Percentiles rank a stretch among this genome's conserved stretches.
phyloP scores from a whole-genome alignment of 2,797 vertebrate species.

The Sardinella longiceps region DNA sequence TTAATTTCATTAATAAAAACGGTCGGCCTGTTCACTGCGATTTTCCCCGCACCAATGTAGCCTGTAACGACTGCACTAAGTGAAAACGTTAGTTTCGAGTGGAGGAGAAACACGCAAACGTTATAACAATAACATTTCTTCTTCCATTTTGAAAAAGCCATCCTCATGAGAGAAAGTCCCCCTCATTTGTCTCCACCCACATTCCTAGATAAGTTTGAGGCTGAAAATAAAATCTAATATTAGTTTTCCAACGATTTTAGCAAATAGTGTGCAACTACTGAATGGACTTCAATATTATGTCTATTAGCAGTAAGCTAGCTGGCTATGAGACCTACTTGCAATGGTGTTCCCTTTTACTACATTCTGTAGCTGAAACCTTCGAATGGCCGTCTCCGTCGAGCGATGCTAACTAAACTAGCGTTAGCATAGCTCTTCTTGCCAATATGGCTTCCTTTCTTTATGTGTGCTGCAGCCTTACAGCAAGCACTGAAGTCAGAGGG shows the following conservation, averaged over 20 bases:
- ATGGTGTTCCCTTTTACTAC: constrained; percentile 40
- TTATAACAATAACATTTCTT: constrained; percentile 63
- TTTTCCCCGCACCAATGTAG: not conserved
- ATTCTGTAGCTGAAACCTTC: constrained; percentile 29
- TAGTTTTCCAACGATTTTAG: constrained; percentile 9
- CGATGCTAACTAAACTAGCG: constrained; percentile 48
- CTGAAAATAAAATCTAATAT: constrained; percentile 38
- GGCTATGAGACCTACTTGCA: constrained; percentile 40
- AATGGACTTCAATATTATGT: constrained; percentile 17
- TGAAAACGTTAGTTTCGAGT: constrained; percentile 14
- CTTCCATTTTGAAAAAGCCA: constrained; percentile 70
- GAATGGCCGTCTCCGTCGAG: constrained; percentile 51
- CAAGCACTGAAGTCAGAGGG: constrained; percentile 49
- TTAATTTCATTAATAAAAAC: not conserved
- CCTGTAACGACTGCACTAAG: not conserved
- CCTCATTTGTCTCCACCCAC: constrained; percentile 56
- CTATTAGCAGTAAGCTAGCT: constrained; percentile 34
- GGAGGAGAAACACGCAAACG: constrained; percentile 47
- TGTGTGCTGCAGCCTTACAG: constrained; percentile 55
- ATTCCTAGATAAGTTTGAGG: constrained; percentile 40
- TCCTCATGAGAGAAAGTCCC: constrained; percentile 72
- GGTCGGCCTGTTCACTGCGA: not conserved
- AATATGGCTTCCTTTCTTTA: constrained; percentile 60
- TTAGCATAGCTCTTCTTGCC: constrained; percentile 31
- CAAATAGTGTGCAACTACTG: not conserved